phyloP scores from a whole-genome alignment of 2,113 vertebrate genomes.

The sheep (Ovis aries) region DNA sequence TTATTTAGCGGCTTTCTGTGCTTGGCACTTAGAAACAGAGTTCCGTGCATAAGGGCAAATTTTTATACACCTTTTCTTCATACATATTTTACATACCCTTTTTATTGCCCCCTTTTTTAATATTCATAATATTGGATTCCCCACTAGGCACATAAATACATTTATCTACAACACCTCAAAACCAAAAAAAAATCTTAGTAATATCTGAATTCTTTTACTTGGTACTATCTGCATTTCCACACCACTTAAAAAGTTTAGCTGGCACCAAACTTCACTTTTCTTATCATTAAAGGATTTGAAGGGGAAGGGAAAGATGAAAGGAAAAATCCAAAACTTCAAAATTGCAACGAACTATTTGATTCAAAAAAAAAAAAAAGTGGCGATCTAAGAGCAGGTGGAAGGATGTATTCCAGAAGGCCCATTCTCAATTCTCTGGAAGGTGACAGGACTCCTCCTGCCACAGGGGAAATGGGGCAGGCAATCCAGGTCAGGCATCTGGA shows the following conservation, averaged over 20 bases:
- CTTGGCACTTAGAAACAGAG: conserved; percentile 96
- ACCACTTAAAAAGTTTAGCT: conserved; percentile 89
- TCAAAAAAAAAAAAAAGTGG: conserved; percentile 36
- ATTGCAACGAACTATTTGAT: conserved; percentile 76
- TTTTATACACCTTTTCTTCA: conserved; percentile 86
- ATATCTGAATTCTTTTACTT: conserved; percentile 86
- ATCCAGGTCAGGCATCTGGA: not conserved
- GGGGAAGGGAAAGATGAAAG: conserved; percentile 40
- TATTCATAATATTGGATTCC: conserved; percentile 87
- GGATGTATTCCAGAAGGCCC: not conserved
- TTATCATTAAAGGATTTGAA: conserved; percentile 77
- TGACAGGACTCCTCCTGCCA: conserved; percentile 56
- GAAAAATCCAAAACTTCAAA: conserved; percentile 68
- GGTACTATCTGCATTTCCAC: conserved; percentile 87
- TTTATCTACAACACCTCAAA: conserved; percentile 96
- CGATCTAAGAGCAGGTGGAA: conserved; percentile 56
- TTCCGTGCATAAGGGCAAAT: conserved; percentile 89
- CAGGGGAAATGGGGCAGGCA: conserved; percentile 13
- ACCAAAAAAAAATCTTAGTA: conserved; percentile 89
- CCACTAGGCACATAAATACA: conserved; percentile 97
- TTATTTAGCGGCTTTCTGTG: conserved; percentile 95
- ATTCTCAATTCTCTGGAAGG: conserved; percentile 51
- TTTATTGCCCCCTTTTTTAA: conserved; percentile 84
- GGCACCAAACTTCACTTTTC: conserved; percentile 82
- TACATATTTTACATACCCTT: conserved; percentile 89